A percentile compares a stretch with the other conserved stretches of the same genome.
These are phyloP conservation scores for Phrynosoma blainvillii DNA, from an alignment of 2,113 vertebrate species.

Conservation along the genomic window DNA sequence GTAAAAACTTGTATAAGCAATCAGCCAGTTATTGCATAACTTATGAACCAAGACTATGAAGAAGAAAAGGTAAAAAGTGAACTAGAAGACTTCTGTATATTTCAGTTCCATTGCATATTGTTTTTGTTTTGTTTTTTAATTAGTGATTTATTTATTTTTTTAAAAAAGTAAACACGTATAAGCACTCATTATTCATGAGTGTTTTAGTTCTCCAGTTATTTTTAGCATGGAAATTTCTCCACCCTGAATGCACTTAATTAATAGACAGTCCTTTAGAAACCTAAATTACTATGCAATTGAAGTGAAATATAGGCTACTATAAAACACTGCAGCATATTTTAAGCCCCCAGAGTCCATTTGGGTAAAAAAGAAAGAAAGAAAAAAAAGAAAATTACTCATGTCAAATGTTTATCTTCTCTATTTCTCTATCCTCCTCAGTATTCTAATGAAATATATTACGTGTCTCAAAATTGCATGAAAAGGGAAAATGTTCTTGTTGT, in stretches of 20 bases:
- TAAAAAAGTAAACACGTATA: not conserved
- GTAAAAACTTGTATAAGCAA: not conserved
- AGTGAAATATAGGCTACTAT: not conserved
- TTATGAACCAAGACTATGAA: not conserved
- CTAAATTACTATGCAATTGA: not conserved
- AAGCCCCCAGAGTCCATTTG: not conserved
- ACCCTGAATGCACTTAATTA: not conserved
- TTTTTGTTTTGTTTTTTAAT: not conserved
- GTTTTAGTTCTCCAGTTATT: not conserved
- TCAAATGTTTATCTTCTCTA: not conserved
- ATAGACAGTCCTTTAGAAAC: constrained; percentile 13
- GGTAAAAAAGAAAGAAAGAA: not conserved
- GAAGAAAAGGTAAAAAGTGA: not conserved
- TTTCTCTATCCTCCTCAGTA: not conserved
- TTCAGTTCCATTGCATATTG: not conserved
- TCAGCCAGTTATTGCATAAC: not conserved
- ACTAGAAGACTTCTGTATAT: not conserved
- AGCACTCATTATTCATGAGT: not conserved
- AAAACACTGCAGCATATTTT: not conserved
- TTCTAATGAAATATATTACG: not conserved
- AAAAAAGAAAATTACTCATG: not conserved
- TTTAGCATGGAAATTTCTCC: not conserved
- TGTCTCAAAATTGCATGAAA: not conserved
- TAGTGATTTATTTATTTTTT: not conserved
- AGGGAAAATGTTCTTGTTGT: not conserved